Percentiles rank a stretch among this genome's conserved stretches.
Evolutionary conservation across 2,888 invertebrate genomes (phyloP).

Genomic region (Cyrtodaria siliqua): DNA sequence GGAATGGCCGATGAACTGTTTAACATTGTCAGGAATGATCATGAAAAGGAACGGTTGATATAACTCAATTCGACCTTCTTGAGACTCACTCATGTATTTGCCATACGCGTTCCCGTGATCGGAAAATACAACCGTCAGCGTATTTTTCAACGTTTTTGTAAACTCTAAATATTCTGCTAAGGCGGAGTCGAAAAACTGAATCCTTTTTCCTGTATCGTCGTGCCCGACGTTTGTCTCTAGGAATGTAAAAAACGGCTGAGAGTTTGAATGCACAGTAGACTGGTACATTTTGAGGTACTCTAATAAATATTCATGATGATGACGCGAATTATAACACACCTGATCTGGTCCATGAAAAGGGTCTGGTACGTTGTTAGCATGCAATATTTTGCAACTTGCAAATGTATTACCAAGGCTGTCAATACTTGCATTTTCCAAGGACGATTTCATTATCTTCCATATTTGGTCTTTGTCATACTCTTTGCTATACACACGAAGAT

Average conservation of each 20-base stretch:
- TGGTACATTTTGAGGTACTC: slow-evolving; percentile 73
- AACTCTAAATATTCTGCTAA: slow-evolving; percentile 66
- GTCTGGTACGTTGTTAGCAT: slow-evolving; percentile 65
- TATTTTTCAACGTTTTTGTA: slow-evolving; percentile 56
- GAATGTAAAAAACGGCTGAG: slow-evolving; percentile 69
- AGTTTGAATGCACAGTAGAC: slow-evolving; percentile 18
- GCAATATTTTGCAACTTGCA: slow-evolving; percentile 73
- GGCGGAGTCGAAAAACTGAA: slow-evolving; percentile 71
- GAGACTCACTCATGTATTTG: slow-evolving; percentile 60
- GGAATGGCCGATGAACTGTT: slow-evolving; percentile 53
- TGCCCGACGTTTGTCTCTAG: slow-evolving; percentile 74
- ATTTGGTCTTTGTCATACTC: slow-evolving; percentile 44
- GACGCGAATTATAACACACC: slow-evolving; percentile 76
- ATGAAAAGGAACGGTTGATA: slow-evolving; percentile 77
- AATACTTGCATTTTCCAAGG: slow-evolving; percentile 64
- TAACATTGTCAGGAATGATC: slow-evolving; percentile 68
- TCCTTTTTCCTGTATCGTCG: slow-evolving; percentile 73
- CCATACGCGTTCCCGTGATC: slow-evolving; percentile 82
- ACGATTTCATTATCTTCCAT: slow-evolving; percentile 64
- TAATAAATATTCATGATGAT: slow-evolving; percentile 76
- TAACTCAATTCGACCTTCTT: slow-evolving; percentile 73
- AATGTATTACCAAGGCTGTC: slow-evolving; percentile 70
- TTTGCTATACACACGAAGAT: slow-evolving; percentile 71
- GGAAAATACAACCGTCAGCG: slow-evolving; percentile 75
- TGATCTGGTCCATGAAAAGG: slow-evolving; percentile 76